Percentiles rank a stretch among this genome's conserved stretches.
These are phyloP conservation scores for Diphyllodes magnificus DNA, from an alignment of 2,113 vertebrate species.

Conservation along the genomic window DNA sequence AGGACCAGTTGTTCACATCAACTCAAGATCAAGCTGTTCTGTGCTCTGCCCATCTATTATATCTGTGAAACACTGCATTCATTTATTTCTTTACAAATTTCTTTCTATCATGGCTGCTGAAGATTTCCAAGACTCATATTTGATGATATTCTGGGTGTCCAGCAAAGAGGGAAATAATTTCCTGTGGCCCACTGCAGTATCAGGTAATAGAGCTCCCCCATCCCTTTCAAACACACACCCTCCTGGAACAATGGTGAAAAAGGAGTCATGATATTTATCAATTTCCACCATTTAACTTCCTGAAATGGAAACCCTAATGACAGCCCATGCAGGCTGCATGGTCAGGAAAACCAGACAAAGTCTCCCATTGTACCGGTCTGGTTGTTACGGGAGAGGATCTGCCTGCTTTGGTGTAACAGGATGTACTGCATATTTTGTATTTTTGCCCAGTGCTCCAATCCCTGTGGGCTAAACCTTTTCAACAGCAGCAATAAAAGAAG, in stretches of 20 bases:
- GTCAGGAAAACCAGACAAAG: conserved; percentile 44
- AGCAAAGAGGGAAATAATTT: not conserved
- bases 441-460: conserved; percentile 21
- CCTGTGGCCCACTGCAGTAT: not conserved
- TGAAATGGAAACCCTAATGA: conserved; percentile 52
- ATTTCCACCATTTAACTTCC: conserved; percentile 41
- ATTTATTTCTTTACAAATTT: not conserved
- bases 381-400: conserved; percentile 30
- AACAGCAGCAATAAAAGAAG: conserved; percentile 56
- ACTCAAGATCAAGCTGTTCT: not conserved
- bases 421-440: conserved; percentile 54
- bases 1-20: not conserved
- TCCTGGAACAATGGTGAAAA: conserved; percentile 32
- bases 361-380: conserved; percentile 46
- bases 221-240: not conserved
- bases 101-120: not conserved
- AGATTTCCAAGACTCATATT: not conserved
- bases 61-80: not conserved
- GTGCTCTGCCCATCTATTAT: not conserved
- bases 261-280: not conserved
- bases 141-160: not conserved
- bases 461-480: conserved; percentile 53
- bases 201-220: not conserved
- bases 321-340: conserved; percentile 11
- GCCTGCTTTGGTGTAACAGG: conserved; percentile 39